phyloP scores from a whole-genome alignment of 2,888 invertebrate genomes.

The Ethmia dodecea region DNA sequence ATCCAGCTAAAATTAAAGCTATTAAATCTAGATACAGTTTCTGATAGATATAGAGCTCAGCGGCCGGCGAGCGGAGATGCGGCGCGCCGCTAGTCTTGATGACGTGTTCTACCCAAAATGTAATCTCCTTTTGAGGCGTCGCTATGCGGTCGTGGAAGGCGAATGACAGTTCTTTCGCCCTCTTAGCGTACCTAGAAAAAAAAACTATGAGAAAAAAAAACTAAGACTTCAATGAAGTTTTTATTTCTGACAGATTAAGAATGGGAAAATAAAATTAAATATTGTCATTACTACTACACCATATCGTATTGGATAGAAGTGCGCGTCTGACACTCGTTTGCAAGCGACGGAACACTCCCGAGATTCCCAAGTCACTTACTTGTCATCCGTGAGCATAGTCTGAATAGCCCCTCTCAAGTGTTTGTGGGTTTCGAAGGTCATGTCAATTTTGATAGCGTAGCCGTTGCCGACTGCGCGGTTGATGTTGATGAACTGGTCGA shows the following conservation, averaged over 20 bases:
- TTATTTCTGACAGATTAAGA: too few relatives aligned
- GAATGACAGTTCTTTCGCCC: slow-evolving; percentile 27
- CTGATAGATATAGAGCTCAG: slow-evolving; percentile 27
- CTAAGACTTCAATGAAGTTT: too few relatives aligned
- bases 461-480: slow-evolving; percentile 37
- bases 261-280: too few relatives aligned
- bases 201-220: too few relatives aligned
- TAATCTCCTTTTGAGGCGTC: slow-evolving; percentile 30
- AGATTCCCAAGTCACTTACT: slow-evolving; percentile 26
- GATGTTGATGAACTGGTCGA: slow-evolving; percentile 47
- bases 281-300: too few relatives aligned
- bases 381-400: slow-evolving; percentile 30
- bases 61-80: slow-evolving; percentile 37
- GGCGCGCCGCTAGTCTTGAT: slow-evolving; percentile 28
- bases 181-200: slow-evolving; percentile 30
- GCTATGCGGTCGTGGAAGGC: slow-evolving; percentile 27
- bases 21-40: slow-evolving; percentile 35
- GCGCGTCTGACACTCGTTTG: too few relatives aligned
- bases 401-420: slow-evolving; percentile 31
- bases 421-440: slow-evolving; percentile 27
- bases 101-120: slow-evolving; percentile 37
- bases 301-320: too few relatives aligned
- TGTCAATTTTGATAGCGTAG: slow-evolving; percentile 29
- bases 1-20: too few relatives aligned
- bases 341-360: too few relatives aligned